Percentiles rank a stretch among this genome's conserved stretches.
Evolutionary conservation across 1,140 invertebrate genomes (phyloP).

Genomic region (Drosophila micromelanica): DNA sequence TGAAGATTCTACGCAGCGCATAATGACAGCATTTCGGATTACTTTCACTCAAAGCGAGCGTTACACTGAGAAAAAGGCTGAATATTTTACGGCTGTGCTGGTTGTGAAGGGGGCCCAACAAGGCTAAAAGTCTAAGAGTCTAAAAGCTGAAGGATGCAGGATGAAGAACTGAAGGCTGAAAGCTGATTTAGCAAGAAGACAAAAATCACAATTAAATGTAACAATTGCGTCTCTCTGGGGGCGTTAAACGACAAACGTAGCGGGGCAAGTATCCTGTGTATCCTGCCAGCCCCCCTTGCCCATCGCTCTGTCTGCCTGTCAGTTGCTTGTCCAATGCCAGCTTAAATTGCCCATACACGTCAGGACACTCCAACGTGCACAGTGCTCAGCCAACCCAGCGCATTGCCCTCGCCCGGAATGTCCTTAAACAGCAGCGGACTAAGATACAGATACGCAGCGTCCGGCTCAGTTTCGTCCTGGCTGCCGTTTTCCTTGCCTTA

Average conservation of each 20-base stretch:
- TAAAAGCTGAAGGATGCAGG: conserved; percentile 16
- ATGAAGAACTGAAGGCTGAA: conserved; percentile 16
- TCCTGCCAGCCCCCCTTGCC: no score
- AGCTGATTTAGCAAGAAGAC: conserved; percentile 55
- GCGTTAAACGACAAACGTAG: conserved; percentile 64
- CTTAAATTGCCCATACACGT: conserved; percentile 82
- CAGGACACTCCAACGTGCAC: conserved; percentile 46
- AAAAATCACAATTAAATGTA: conserved; percentile 83
- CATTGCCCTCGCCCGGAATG: conserved; percentile 28
- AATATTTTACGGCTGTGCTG: conserved; percentile 64
- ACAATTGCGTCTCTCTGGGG: conserved; percentile 81
- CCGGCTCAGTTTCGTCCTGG: conserved; percentile 51
- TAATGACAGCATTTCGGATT: conserved; percentile 81
- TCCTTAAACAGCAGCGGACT: conserved; percentile 34
- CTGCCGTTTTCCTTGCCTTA: conserved; percentile 39
- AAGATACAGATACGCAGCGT: conserved; percentile 35
- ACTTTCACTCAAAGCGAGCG: conserved; percentile 66
- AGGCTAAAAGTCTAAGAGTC: conserved; percentile 18
- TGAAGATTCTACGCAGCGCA: conserved; percentile 33
- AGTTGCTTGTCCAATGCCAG: conserved; percentile 80
- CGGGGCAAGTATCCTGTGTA: conserved; percentile 10
- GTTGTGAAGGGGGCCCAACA: neutral
- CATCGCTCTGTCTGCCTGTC: conserved; percentile 45
- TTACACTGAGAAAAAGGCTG: conserved; percentile 48
- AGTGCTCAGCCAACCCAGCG: neutral